Evolutionary conservation across 1,140 invertebrate genomes (phyloP).

Genomic region (Bacillus rossius): DNA sequence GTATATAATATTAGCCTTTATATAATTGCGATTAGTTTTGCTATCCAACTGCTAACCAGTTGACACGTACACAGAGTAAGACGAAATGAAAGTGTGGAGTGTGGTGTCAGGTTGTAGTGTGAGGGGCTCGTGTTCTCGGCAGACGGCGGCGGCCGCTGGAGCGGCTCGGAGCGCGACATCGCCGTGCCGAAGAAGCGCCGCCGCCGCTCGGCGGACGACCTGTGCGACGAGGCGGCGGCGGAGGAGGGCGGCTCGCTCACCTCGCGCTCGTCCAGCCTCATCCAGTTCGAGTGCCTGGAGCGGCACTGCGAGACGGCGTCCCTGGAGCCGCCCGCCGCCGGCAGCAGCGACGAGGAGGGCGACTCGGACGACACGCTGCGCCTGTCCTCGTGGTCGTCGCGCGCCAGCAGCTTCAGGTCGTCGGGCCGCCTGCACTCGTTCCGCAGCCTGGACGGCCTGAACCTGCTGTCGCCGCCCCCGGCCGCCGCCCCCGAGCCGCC

Average conservation of each 20-base stretch:
- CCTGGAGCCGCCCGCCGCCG: conserved; percentile 32
- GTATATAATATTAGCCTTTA: too few species aligned
- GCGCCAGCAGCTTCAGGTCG: conserved; percentile 23
- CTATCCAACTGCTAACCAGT: too few species aligned
- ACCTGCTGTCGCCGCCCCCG: neutral
- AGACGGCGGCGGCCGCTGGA: conserved; percentile 35
- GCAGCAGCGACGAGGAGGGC: conserved; percentile 34
- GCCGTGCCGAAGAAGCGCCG: conserved; percentile 73
- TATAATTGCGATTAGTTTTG: too few species aligned
- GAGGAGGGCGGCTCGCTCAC: conserved; percentile 25
- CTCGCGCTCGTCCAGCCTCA: conserved; percentile 64
- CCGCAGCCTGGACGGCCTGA: conserved; percentile 43
- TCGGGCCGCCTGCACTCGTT: conserved; percentile 39
- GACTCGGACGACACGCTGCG: conserved; percentile 16
- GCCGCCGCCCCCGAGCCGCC: conserved; percentile 12
- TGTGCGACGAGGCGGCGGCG: conserved; percentile 28
- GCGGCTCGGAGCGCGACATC: conserved; percentile 67
- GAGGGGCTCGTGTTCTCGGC: too few species aligned
- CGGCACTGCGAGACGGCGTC: conserved; percentile 54
- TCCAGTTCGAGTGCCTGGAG: conserved; percentile 75
- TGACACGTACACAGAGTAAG: too few species aligned
- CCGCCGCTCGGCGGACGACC: conserved; percentile 47
- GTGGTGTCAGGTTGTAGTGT: too few species aligned
- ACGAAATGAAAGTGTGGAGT: too few species aligned
- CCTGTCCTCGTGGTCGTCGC: conserved; percentile 20